Evolutionary conservation across 2,113 vertebrate genomes (phyloP).

Genomic region (Malaclemys terrapin): DNA sequence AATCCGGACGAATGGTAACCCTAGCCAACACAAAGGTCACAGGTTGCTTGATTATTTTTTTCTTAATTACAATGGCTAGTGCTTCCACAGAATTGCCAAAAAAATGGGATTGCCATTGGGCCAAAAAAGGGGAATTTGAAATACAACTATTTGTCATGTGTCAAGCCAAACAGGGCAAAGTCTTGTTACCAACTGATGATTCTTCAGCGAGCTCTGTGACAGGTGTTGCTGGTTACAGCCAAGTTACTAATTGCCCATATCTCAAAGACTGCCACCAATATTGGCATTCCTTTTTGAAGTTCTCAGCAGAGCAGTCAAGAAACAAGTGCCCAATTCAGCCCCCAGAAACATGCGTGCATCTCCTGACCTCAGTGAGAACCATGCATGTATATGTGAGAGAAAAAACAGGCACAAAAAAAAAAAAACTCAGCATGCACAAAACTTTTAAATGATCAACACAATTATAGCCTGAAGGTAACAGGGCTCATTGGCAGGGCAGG

Average conservation of each 20-base stretch:
- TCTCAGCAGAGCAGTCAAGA: not conserved
- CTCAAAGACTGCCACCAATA: not conserved
- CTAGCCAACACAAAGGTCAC: constrained; percentile 62
- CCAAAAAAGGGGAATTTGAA: not conserved
- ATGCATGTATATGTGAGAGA: accelerated
- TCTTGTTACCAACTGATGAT: not conserved
- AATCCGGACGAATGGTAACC: no score
- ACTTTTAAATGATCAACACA: not conserved
- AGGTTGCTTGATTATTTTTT: constrained; percentile 30
- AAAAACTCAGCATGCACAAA: not conserved
- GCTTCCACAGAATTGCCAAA: not conserved
- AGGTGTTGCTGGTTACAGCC: accelerated
- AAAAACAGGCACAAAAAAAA: not conserved
- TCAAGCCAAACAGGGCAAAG: not conserved
- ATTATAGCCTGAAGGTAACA: not conserved
- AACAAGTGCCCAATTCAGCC: not conserved
- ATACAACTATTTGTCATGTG: not conserved
- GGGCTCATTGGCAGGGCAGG: accelerated
- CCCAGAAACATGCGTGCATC: accelerated
- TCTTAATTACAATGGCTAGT: constrained; percentile 19
- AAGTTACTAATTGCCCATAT: not conserved
- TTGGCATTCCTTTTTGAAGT: not conserved
- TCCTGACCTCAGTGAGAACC: not conserved
- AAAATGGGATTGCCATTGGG: not conserved
- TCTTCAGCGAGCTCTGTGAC: not conserved